phyloP scores from a whole-genome alignment of 1,140 invertebrate species.

The Ladona fulva region DNA sequence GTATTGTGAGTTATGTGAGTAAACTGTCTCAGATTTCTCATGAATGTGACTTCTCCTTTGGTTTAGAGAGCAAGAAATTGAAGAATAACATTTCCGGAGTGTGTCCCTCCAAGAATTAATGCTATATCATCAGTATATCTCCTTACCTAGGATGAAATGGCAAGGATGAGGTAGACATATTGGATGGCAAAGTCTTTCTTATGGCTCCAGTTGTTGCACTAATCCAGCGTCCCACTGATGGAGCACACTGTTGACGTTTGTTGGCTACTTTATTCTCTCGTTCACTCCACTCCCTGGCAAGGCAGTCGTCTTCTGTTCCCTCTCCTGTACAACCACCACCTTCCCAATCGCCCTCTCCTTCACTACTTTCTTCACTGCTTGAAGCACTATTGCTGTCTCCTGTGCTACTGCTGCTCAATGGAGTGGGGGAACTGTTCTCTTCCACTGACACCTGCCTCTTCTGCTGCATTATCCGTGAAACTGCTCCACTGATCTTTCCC shows the following conservation, averaged over 20 bases:
- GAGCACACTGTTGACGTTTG: not conserved
- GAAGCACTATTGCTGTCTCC: not conserved
- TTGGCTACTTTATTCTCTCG: not conserved
- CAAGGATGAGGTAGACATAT: not conserved
- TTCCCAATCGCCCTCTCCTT: not conserved
- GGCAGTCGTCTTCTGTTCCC: not conserved
- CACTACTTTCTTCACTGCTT: not conserved
- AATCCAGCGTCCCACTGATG: not conserved
- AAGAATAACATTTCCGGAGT: too few species aligned
- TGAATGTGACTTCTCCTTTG: too few species aligned
- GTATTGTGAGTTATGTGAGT: too few species aligned
- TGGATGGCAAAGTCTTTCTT: not conserved
- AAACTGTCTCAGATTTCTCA: too few species aligned
- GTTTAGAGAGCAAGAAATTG: too few species aligned
- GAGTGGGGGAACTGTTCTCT: not conserved
- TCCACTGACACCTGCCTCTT: not conserved
- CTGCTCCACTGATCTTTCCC: not conserved
- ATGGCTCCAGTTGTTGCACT: not conserved
- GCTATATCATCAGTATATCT: too few species aligned
- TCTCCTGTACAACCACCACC: not conserved
- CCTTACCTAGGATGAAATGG: not conserved
- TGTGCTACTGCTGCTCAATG: not conserved
- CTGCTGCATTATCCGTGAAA: not conserved
- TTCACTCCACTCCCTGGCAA: not conserved
- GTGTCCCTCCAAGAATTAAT: too few species aligned